These are phyloP conservation scores for Linyphia triangularis DNA, from an alignment of 2,888 invertebrate genomes.

Conservation along the genomic window DNA sequence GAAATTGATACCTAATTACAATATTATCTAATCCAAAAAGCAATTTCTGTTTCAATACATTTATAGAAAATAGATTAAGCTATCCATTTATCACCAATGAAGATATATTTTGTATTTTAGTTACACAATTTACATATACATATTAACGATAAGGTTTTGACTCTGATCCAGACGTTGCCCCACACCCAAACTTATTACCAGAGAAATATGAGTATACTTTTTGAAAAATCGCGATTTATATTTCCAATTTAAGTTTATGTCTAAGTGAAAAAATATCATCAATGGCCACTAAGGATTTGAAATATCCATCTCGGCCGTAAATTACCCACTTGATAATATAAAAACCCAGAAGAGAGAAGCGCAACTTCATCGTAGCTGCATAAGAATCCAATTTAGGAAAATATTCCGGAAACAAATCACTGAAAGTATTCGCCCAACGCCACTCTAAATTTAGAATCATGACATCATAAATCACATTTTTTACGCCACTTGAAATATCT, in stretches of 20 bases:
- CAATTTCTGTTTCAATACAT: too few relatives aligned
- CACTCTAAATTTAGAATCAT: constrained; percentile 43
- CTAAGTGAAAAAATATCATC: background rate
- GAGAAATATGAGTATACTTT: too few relatives aligned
- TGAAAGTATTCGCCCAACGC: constrained; percentile 25
- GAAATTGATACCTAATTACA: too few relatives aligned
- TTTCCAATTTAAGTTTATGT: background rate
- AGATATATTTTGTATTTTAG: too few relatives aligned
- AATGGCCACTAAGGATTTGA: background rate
- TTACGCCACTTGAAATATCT: constrained; percentile 57
- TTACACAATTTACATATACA: too few relatives aligned
- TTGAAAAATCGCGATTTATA: background rate
- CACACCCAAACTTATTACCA: too few relatives aligned
- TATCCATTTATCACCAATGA: too few relatives aligned
- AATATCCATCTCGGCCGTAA: background rate
- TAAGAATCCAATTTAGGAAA: constrained; percentile 46
- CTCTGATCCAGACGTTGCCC: too few relatives aligned
- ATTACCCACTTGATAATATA: background rate
- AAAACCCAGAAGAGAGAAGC: background rate
- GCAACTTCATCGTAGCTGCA: constrained; percentile 14
- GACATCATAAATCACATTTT: constrained; percentile 46
- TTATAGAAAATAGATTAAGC: too few relatives aligned
- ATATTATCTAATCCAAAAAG: too few relatives aligned
- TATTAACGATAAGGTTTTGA: too few relatives aligned
- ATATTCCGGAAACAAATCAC: constrained; percentile 43